Base-by-base conservation (phyloP, 2,888 invertebrate genomes). In the Platypus cylindrus region DNA sequence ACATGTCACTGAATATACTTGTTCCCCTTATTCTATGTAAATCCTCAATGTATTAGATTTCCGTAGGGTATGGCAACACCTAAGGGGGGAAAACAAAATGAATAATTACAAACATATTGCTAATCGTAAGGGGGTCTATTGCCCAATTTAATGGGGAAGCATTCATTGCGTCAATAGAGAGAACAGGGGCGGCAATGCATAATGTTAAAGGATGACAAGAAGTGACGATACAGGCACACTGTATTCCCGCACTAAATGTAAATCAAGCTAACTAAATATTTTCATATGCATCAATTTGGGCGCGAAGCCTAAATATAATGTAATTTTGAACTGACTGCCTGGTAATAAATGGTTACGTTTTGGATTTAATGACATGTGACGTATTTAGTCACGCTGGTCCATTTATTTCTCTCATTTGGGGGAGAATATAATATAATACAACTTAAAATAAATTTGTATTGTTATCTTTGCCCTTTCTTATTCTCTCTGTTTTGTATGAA, bases 71-170 rank as follows among this genome's bases (percentile, higher is more conserved):
- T 27, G n/a, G 27, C 13, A 13, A 27, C 27, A 27, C 27, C 27
- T 27, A 27, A 27, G 14, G 17, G 15, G 17, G 26, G 24, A 8
- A 8, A 30, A 17, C n/a, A 24, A 50, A 32, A 56, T 57, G 54
- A 57, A 52, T 57, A 58, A 58, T 56, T 54, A 56, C 53, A 49
- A 55, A 56, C 56, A 59, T 58, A 59, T 59, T 59, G 57, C 55
- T 56, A 55, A 56, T 58, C 55, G 53, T 49, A 46, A 48, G 43
- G 46, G 48, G 51, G 50, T 49, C 51, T 41, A 51, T 51, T 51
- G 53, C 53, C 47, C 51, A 47, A 54, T 52, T 55, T 55, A 52
- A 55, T 54, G 51, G 46, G 48, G 43, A 36, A 45, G 44, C 42
- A 51, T 45, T 49, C 44, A 48, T 33, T 27, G 33, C 20, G 20